Conservation (phyloP, 2,113 vertebrate genomes). For the Laticauda laticaudata region DNA sequence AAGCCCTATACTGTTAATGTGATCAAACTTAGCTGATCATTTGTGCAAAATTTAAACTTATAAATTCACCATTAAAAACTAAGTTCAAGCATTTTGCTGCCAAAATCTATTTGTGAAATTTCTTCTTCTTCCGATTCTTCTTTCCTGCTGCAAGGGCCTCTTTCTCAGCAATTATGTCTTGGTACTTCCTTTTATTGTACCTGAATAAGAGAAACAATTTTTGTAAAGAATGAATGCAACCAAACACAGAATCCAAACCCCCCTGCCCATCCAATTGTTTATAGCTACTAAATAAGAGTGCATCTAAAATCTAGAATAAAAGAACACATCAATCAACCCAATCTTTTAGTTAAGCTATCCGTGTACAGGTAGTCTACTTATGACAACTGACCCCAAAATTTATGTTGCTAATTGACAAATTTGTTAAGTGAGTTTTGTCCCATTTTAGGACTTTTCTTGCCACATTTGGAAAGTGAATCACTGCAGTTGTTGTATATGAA, state of each 20-base stretch:
- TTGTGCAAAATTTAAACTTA: slow-evolving; percentile 42
- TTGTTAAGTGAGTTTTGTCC: not conserved
- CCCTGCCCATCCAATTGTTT: not conserved
- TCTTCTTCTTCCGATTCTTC: slow-evolving; percentile 85
- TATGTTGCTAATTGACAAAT: not conserved
- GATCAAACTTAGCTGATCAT: slow-evolving; percentile 41
- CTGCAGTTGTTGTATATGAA: not conserved
- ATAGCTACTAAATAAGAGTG: not conserved
- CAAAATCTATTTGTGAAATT: slow-evolving; percentile 77
- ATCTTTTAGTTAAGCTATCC: not conserved
- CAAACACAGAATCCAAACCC: slow-evolving; percentile 25
- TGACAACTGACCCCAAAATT: not conserved
- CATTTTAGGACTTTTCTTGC: not conserved
- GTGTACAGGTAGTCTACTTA: not conserved
- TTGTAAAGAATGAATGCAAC: slow-evolving; percentile 39
- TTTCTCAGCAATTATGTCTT: slow-evolving; percentile 86
- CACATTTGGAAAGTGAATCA: not conserved
- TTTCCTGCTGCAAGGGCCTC: slow-evolving; percentile 84
- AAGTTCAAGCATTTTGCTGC: slow-evolving; percentile 54
- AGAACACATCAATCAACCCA: not conserved
- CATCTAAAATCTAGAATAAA: not conserved
- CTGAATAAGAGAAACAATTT: slow-evolving; percentile 72
- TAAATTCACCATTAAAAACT: slow-evolving; percentile 46
- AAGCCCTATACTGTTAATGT: not conserved
- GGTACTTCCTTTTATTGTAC: slow-evolving; percentile 90